phyloP scores from a whole-genome alignment of 2,797 vertebrate species.

The Cichlasoma orientale region DNA sequence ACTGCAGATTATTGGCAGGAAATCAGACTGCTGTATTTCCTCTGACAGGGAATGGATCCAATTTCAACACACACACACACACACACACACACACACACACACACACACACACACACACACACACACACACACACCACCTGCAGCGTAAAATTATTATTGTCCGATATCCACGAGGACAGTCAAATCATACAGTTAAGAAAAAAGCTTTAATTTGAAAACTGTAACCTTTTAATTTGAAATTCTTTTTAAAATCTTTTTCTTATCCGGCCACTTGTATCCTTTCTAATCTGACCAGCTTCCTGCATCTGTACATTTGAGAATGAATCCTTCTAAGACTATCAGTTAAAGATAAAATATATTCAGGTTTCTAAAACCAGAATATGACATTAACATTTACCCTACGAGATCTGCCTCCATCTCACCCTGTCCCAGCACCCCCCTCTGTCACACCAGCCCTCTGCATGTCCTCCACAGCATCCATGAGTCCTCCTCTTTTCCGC shows the following conservation, averaged over 20 bases:
- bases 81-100: not conserved
- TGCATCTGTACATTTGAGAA: no score
- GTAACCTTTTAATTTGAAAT: not conserved
- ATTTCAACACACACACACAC: not conserved
- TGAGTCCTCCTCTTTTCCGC: not conserved
- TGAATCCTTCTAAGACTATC: not conserved
- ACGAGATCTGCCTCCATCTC: not conserved
- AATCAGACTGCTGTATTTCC: not conserved
- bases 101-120: not conserved
- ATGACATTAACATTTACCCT: not conserved
- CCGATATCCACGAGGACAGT: not conserved
- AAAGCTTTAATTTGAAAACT: not conserved
- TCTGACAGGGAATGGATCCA: not conserved
- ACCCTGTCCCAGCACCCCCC: not conserved
- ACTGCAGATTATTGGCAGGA: constrained; percentile 8
- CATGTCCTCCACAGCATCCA: not conserved
- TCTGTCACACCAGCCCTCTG: not conserved
- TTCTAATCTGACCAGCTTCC: not conserved
- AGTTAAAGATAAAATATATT: not conserved
- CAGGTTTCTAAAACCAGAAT: no score
- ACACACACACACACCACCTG: not conserved
- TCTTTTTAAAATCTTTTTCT: not conserved
- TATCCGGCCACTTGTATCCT: not conserved
- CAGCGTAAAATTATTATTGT: not conserved
- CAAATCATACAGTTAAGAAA: not conserved